Base-by-base conservation (phyloP, 2,888 invertebrate species). In the Scaptomyza parva region DNA sequence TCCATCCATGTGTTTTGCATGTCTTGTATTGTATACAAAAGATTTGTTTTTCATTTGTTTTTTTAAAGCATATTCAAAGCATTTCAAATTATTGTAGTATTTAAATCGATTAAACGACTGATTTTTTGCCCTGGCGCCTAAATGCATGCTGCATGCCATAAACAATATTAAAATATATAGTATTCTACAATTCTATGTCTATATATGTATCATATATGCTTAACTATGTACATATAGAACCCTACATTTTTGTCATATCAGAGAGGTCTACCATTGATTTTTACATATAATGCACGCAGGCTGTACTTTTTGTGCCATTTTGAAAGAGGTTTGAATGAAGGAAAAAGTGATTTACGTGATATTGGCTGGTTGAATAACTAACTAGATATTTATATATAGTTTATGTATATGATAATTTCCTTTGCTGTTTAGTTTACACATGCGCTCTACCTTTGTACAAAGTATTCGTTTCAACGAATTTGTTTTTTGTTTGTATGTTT, bases 11-110 rank as follows among this genome's bases (percentile, higher is more conserved):
- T 58, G 37, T 37, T 53, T 61, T 58, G 24, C 58, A 70, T 74
- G 57, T 67, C 47, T 64, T 78, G 73, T 68, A 76, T 78, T 79
- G 50, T 54, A 79, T 78, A 77, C 77, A 78, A 73, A 51, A 70
- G 22, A 55, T 62, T 70, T 24, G 52, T 62, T 54, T 37, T 57
- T 57, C 57, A 43, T 14, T 22, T 59, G 9, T 60, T 70, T 43
- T 58, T 69, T 89, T 87, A 85, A 89, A 89, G 88, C 88, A 88
- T 89, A 87, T 80, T 88, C 88, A 88, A 88, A 88, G 88, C 88
- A 88, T 83, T 65, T 73, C 51, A 53, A 77, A 59, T 72, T 55
- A 66, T 60, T 70, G 61, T 67, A 52, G 35, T 64, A 62, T 75
- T 75, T 24, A 62, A 60, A 51, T 63, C 53, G 45, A 62, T 70